Conservation (phyloP, 2,113 vertebrate species). For the Psittacara wagleri region DNA sequence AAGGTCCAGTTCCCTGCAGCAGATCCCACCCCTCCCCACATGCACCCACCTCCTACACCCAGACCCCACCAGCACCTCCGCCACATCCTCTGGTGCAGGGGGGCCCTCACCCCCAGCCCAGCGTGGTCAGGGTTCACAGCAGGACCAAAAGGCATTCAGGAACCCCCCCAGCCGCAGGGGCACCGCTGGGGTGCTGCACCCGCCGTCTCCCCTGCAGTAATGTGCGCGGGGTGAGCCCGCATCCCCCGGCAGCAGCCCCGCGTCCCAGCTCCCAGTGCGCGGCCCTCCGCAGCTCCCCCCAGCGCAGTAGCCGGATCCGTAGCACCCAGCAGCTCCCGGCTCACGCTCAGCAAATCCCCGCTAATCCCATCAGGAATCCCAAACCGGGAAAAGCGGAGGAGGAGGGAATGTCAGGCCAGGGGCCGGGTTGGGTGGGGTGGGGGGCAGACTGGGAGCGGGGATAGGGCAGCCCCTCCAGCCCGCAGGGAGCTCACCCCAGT, state of each 20-base stretch:
- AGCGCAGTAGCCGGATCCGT: neutral
- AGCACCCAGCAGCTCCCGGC: neutral
- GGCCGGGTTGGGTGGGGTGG: neutral
- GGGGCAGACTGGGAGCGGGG: neutral
- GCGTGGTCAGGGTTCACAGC: neutral
- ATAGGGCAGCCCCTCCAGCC: neutral
- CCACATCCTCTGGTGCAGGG: neutral
- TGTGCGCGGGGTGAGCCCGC: accelerated
- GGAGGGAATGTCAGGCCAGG: neutral
- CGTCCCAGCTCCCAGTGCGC: neutral
- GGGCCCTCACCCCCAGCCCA: neutral
- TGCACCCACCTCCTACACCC: neutral
- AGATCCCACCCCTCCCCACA: neutral
- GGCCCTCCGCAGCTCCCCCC: neutral
- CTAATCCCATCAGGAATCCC: conserved; percentile 31
- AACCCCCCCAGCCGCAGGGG: neutral
- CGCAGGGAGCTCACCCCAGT: conserved; percentile 37
- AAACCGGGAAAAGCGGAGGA: neutral
- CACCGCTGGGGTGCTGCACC: neutral
- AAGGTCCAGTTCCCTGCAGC: accelerated
- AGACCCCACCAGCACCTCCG: accelerated
- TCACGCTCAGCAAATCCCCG: conserved; percentile 30
- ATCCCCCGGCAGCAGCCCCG: neutral
- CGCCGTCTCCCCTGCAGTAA: neutral
- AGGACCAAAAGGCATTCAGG: neutral